Evolutionary conservation across 2,888 invertebrate species (phyloP).

Genomic region (Amblyjoppa proteus): DNA sequence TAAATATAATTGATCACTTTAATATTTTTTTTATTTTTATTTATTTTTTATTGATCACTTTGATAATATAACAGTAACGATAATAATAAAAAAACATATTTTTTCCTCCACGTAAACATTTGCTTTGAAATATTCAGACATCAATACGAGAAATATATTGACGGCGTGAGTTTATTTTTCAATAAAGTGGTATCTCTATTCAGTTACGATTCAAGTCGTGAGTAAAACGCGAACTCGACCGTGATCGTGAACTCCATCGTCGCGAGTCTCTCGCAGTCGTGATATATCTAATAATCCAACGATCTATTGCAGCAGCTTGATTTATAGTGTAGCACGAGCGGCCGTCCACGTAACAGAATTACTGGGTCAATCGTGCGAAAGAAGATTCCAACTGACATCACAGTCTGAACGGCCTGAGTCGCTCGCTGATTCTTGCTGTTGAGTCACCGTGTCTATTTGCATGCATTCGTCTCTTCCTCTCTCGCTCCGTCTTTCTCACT

Average conservation of each 20-base stretch:
- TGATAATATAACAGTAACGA: neutral
- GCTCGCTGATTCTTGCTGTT: conserved; percentile 29
- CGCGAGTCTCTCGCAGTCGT: conserved; percentile 4
- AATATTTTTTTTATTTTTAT: no score
- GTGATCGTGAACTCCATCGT: conserved; percentile 57
- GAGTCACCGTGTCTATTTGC: conserved; percentile 64
- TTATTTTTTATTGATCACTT: neutral
- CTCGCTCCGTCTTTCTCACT: conserved; percentile 28
- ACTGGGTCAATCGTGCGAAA: conserved; percentile 62
- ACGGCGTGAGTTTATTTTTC: neutral
- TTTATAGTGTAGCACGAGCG: conserved; percentile 2
- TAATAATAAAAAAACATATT: neutral
- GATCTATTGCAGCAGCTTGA: conserved; percentile 12
- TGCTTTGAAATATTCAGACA: neutral
- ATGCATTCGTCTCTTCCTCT: conserved; percentile 52
- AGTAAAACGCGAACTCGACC: conserved; percentile 46
- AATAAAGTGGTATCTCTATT: conserved; percentile 14
- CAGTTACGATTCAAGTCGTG: conserved; percentile 30
- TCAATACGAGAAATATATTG: neutral
- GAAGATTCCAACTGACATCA: conserved; percentile 52
- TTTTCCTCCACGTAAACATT: neutral
- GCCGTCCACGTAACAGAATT: conserved; percentile 39
- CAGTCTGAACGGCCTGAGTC: neutral
- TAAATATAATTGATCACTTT: neutral
- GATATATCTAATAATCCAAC: neutral